Evolutionary conservation across 2,888 invertebrate genomes (phyloP).

Genomic region (Cyclophora punctaria): DNA sequence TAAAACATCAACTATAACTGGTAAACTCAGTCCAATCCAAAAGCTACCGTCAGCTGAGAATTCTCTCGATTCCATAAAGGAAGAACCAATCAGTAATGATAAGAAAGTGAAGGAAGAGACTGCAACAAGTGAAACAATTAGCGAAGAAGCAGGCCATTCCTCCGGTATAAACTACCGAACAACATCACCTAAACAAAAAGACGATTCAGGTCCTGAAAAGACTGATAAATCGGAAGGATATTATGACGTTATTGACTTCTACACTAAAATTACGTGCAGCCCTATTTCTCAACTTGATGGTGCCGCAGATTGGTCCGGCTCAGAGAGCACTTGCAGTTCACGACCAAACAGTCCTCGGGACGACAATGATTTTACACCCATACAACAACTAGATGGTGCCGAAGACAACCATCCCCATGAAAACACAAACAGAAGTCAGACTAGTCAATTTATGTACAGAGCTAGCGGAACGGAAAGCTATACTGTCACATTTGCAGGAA

Average conservation of each 20-base stretch:
- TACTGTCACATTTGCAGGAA: slow-evolving; percentile 69
- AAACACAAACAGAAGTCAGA: slow-evolving; percentile 52
- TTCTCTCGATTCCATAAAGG: slow-evolving; percentile 53
- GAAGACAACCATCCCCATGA: slow-evolving; percentile 73
- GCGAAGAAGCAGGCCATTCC: slow-evolving; percentile 59
- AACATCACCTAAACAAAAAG: slow-evolving; percentile 57
- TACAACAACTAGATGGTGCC: slow-evolving; percentile 81
- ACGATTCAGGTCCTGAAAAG: slow-evolving; percentile 45
- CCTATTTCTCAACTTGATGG: slow-evolving; percentile 82
- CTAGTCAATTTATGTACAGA: slow-evolving; percentile 62
- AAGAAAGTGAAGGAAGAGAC: slow-evolving; percentile 55
- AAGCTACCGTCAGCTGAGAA: slow-evolving; percentile 42
- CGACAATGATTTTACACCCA: slow-evolving; percentile 58
- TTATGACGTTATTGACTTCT: slow-evolving; percentile 70
- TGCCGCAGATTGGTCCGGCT: slow-evolving; percentile 79
- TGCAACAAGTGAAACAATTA: slow-evolving; percentile 34
- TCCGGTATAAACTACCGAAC: slow-evolving; percentile 60
- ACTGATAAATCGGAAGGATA: slow-evolving; percentile 60
- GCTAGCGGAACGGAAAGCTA: slow-evolving; percentile 67
- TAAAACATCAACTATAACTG: slow-evolving; percentile 59
- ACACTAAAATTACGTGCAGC: slow-evolving; percentile 71
- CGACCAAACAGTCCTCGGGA: slow-evolving; percentile 60
- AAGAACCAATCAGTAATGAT: slow-evolving; percentile 37
- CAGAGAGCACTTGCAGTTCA: slow-evolving; percentile 65
- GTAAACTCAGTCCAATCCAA: slow-evolving; percentile 61